A percentile compares a stretch with the other conserved stretches of the same genome.
phyloP scores from a whole-genome alignment of 2,888 invertebrate species.

The Drosophila ustulata region DNA sequence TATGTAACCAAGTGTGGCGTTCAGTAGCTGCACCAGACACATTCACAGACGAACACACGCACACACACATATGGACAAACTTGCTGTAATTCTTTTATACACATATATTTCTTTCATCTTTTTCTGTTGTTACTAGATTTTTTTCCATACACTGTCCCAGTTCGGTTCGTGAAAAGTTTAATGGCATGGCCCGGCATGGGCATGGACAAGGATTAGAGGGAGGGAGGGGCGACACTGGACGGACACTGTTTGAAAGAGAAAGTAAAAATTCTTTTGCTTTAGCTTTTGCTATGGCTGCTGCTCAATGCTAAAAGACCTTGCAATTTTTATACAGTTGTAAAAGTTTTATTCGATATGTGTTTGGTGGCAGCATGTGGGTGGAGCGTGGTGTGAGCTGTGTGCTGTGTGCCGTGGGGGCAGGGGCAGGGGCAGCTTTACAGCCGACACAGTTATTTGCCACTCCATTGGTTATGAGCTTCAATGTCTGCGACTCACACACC shows the following conservation, averaged over 20 bases:
- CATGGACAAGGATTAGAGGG: slow-evolving; percentile 7
- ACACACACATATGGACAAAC: slow-evolving; percentile 56
- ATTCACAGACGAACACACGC: slow-evolving; percentile 45
- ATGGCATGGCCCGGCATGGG: slow-evolving; percentile 66
- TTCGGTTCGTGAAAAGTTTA: slow-evolving; percentile 81
- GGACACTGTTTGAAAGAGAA: slow-evolving; percentile 76
- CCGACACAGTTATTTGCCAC: slow-evolving; percentile 75
- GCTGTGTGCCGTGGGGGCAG: not conserved
- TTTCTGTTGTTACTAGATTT: slow-evolving; percentile 77
- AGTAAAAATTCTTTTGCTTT: slow-evolving; percentile 78
- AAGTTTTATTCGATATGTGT: slow-evolving; percentile 79
- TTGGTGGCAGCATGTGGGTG: slow-evolving; percentile 40
- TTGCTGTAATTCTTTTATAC: slow-evolving; percentile 80
- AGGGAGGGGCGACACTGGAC: slow-evolving; percentile 32
- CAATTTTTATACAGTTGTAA: slow-evolving; percentile 74
- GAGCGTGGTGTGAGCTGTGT: slow-evolving; percentile 2
- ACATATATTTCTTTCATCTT: slow-evolving; percentile 81
- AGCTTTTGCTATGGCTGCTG: slow-evolving; percentile 51
- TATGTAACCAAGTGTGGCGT: slow-evolving; percentile 32
- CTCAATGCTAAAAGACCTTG: slow-evolving; percentile 73
- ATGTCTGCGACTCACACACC: slow-evolving; percentile 31
- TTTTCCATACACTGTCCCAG: slow-evolving; percentile 74
- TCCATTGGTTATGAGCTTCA: slow-evolving; percentile 71
- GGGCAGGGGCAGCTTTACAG: slow-evolving; percentile 20
- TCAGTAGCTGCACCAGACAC: slow-evolving; percentile 53